phyloP scores from a whole-genome alignment of 2,888 invertebrate species.

The Horisme vitalbata region DNA sequence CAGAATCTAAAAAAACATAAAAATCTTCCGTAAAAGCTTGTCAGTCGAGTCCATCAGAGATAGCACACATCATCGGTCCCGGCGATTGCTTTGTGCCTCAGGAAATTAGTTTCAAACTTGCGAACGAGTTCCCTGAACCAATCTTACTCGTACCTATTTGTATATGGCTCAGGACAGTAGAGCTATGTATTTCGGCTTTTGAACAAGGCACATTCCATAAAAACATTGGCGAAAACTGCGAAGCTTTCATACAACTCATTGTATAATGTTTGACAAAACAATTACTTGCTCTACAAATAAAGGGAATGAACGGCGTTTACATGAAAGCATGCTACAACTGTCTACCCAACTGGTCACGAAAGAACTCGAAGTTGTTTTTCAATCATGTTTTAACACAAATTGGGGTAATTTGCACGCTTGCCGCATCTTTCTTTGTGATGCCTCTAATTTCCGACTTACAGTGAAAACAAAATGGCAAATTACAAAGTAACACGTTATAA shows the following conservation, averaged over 20 bases:
- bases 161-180: no score
- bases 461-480: constrained; percentile 16
- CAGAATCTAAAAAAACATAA: constrained; percentile 34
- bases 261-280: neutral
- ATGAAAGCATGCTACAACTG: constrained; percentile 18
- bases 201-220: no score
- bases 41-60: constrained; percentile 49
- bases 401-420: constrained; percentile 28
- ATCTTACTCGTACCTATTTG: constrained; percentile 9
- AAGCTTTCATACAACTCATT: no score
- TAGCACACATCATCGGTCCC: constrained; percentile 54
- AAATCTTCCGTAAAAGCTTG: constrained; percentile 57
- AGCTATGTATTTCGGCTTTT: no score
- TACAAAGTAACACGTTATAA: constrained; percentile 27
- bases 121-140: constrained; percentile 45
- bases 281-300: constrained; percentile 6
- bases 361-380: constrained; percentile 25
- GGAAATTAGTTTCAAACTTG: constrained; percentile 77
- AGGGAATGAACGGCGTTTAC: constrained; percentile 13
- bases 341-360: constrained; percentile 20
- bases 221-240: no score
- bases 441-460: constrained; percentile 25
- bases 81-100: constrained; percentile 72
- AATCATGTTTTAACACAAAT: constrained; percentile 30
- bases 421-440: constrained; percentile 20